Conservation (phyloP, 2,113 vertebrate species). For the Mus spicilegus region DNA sequence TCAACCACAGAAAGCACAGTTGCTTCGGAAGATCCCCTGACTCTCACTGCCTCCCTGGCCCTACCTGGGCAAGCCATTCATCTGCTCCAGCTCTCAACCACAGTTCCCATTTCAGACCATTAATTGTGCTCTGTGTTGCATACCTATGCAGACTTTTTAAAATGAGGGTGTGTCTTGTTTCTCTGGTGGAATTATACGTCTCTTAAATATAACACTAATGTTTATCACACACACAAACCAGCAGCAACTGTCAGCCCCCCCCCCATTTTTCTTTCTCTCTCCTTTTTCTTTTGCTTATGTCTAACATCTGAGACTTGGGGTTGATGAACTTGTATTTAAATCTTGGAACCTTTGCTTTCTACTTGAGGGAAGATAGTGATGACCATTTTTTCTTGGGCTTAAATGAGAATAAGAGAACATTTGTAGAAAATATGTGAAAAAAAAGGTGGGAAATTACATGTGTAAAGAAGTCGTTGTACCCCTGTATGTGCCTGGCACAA, state of each 20-base stretch:
- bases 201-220: neutral
- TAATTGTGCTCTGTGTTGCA: neutral
- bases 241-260: fast-evolving
- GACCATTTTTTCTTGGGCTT: neutral
- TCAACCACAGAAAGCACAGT: neutral
- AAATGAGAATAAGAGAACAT: neutral
- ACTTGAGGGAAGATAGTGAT: neutral
- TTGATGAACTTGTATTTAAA: neutral
- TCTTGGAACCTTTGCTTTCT: neutral
- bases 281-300: neutral
- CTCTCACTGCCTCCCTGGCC: neutral
- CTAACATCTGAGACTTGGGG: neutral
- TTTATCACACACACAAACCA: neutral
- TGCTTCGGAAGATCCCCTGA: neutral
- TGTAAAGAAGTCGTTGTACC: neutral
- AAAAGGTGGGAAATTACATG: neutral
- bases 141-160: neutral
- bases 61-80: neutral
- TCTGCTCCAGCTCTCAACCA: neutral
- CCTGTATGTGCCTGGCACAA: neutral
- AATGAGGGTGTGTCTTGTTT: neutral
- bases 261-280: neutral
- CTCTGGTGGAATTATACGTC: neutral
- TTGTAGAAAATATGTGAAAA: neutral
- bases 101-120: neutral